phyloP scores from a whole-genome alignment of 2,113 vertebrate genomes.

The Agelaius tricolor region DNA sequence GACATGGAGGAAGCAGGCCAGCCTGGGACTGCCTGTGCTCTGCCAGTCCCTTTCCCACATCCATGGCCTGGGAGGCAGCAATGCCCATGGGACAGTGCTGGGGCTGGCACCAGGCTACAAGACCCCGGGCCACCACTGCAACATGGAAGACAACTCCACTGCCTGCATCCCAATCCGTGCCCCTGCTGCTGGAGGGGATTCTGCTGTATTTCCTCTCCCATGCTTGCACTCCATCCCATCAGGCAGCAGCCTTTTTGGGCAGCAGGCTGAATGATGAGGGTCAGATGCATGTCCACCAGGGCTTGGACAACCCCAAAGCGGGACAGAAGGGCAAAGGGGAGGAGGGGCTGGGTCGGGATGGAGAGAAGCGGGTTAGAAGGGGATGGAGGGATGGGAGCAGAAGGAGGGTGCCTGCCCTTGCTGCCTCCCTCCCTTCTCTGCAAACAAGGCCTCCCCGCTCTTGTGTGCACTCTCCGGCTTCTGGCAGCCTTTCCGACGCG shows the following conservation, averaged over 20 bases:
- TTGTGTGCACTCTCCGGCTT: slow-evolving; percentile 16
- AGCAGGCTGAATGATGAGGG: not conserved
- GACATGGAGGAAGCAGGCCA: not conserved
- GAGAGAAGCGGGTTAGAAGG: not conserved
- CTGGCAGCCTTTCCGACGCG: slow-evolving; percentile 43
- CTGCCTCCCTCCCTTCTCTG: not conserved
- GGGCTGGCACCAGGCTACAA: accelerated
- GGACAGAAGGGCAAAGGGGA: not conserved
- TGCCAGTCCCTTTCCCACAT: not conserved
- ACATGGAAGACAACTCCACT: accelerated
- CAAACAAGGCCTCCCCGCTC: slow-evolving; percentile 24
- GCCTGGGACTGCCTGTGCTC: not conserved
- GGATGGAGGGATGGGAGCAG: accelerated
- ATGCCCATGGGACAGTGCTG: not conserved
- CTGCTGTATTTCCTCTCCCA: not conserved
- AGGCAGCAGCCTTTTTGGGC: not conserved
- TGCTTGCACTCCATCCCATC: not conserved
- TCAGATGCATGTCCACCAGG: not conserved
- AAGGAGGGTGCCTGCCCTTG: not conserved
- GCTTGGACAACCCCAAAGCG: not conserved
- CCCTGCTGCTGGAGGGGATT: not conserved
- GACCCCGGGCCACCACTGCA: accelerated
- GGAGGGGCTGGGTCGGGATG: accelerated
- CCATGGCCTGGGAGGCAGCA: not conserved
- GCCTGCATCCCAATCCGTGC: not conserved